phyloP scores from a whole-genome alignment of 1,140 invertebrate species.

The Magallana ariakensis region DNA sequence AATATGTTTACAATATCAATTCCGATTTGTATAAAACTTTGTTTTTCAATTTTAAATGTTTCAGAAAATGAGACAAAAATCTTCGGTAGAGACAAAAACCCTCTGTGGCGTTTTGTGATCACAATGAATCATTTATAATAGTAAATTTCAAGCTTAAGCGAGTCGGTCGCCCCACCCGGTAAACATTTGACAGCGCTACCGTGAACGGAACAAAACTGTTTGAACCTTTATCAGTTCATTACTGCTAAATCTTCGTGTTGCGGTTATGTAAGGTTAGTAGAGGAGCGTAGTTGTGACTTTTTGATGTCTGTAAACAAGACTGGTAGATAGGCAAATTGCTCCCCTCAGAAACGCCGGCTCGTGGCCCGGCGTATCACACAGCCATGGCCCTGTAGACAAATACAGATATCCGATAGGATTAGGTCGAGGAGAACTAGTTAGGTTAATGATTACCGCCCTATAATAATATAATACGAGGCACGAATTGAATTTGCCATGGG shows the following conservation, averaged over 20 bases:
- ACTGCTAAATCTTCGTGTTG: constrained; percentile 1
- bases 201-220: not conserved
- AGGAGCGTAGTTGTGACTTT: not conserved
- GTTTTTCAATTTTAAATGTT: no score
- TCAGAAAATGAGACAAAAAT: no score
- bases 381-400: constrained; percentile 19
- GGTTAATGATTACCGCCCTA: constrained; percentile 13
- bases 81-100: no score
- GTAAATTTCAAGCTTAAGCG: not conserved
- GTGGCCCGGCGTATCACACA: not conserved
- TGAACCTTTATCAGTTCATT: constrained; percentile 17
- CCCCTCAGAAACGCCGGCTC: constrained; percentile 1
- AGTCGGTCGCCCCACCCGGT: not conserved
- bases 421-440: not conserved
- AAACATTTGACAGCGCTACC: not conserved
- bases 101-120: no score
- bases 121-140: no score
- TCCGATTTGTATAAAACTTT: no score
- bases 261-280: constrained; percentile 13
- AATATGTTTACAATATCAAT: no score
- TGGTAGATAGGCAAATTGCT: not conserved
- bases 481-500: not conserved
- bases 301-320: constrained; percentile 12
- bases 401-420: constrained; percentile 30
- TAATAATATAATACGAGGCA: not conserved